These are phyloP conservation scores for Mechanitis messenoides DNA, from an alignment of 2,888 invertebrate species.

Conservation along the genomic window DNA sequence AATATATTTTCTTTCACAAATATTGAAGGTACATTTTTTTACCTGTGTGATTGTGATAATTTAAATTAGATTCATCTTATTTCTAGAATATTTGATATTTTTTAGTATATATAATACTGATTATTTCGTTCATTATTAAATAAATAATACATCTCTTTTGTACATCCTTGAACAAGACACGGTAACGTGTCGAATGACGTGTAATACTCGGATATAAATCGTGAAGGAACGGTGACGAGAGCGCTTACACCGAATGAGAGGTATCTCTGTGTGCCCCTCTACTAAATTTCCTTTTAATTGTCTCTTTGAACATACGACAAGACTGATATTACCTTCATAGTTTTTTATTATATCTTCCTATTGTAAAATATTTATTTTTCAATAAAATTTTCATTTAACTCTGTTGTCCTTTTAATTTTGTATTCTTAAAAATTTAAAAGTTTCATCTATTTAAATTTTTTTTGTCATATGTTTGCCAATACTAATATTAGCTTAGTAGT, in stretches of 20 bases:
- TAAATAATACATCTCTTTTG: conserved; percentile 31
- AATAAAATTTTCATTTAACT: no score
- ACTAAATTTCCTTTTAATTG: conserved; percentile 66
- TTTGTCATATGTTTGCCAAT: no score
- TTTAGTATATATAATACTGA: not conserved
- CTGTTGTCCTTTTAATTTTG: no score
- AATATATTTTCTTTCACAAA: no score
- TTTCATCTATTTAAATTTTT: no score
- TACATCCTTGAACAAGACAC: conserved; percentile 40
- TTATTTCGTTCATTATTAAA: no score
- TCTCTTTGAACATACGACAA: conserved; percentile 48
- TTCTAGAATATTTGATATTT: not conserved
- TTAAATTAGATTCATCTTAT: no score
- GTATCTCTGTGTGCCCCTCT: conserved; percentile 42
- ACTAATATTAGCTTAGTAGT: no score
- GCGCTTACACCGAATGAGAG: conserved; percentile 67
- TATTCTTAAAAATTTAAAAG: no score
- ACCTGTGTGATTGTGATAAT: no score
- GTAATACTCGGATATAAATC: conserved; percentile 74
- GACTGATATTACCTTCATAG: conserved; percentile 7
- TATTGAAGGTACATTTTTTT: no score
- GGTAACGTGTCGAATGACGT: conserved; percentile 72
- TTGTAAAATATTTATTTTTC: not conserved
- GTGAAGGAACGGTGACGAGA: conserved; percentile 66
- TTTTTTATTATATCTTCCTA: not conserved